Base-by-base conservation (phyloP, 2,797 vertebrate species). In the Potorous gilbertii region DNA sequence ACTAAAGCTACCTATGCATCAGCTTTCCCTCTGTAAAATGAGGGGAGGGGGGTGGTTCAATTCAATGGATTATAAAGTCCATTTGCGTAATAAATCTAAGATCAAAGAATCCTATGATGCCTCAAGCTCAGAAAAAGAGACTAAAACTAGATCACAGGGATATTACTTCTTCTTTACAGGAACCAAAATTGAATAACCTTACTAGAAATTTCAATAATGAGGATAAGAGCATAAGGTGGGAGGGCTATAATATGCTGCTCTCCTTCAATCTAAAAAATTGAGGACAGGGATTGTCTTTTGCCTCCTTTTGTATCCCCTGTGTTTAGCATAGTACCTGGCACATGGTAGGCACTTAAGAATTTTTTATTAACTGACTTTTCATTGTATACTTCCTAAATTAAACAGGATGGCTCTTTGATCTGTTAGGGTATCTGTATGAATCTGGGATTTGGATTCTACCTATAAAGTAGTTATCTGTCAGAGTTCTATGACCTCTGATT, bases 151-250 rank as follows among this genome's bases (percentile, higher is more conserved):
- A 27, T 93, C 24, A 90, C 11, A 91, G 46, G 46, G 27, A 90
- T 54, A 40, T 55, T 92, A 11, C 56, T 74, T 96, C 55, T 95
- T 16, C 50, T 90, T 90, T 89, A 90, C 93, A 95, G 28, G 8
- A 28, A 40, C 0, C 1, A 57, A 92, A 90, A 96, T 34, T 34
- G n/a, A 87, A 93, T 62, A 94, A 55, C 18, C 9, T 81, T 92
- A 62, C 34, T 91, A 55, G 40, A 24, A 95, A 27, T 94, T 95
- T 95, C 92, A 57, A 54, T 90, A 95, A 96, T 92, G 55, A 94
- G 50, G 90, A 92, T 52, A 55, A 66, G 56, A 21, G 13, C 6
- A 93, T 18, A 74, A 3, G 28, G n/a, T 3, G 55, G 11, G 59
- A 62, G 29, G 59, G 12, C 11, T 62, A 4, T 31, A 62, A 62